Evolutionary conservation across 2,888 invertebrate genomes (phyloP).

Genomic region (Eugnorisma glareosa): DNA sequence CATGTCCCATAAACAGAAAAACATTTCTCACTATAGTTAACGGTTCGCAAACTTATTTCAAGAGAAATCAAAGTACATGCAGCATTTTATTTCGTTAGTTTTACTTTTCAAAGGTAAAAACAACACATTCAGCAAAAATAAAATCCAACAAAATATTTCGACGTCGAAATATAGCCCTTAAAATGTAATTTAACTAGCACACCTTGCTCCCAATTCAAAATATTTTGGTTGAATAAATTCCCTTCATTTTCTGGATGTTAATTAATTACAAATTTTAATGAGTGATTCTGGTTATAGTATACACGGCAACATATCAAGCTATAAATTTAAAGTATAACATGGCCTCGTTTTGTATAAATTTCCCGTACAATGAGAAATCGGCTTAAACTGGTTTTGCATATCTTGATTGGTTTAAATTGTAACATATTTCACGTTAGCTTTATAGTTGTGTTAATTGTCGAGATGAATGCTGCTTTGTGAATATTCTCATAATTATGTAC

Average conservation of each 20-base stretch:
- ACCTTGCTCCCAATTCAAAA: slow-evolving; percentile 29
- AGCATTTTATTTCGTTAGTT: neutral
- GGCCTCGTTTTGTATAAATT: no score
- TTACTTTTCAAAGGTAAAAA: slow-evolving; percentile 5
- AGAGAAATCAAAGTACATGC: slow-evolving; percentile 14
- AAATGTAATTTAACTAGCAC: slow-evolving; percentile 4
- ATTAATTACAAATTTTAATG: slow-evolving; percentile 5
- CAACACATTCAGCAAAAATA: neutral
- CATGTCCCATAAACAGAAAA: neutral
- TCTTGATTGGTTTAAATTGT: neutral
- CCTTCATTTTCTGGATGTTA: slow-evolving; percentile 25
- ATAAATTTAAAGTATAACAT: no score
- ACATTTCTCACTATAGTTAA: neutral
- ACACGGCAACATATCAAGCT: no score
- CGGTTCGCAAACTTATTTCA: neutral
- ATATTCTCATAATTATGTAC: neutral
- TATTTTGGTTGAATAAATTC: slow-evolving; percentile 44
- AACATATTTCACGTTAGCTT: neutral
- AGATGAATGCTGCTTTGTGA: neutral
- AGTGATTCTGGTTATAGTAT: slow-evolving; percentile 3
- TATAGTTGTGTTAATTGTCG: neutral
- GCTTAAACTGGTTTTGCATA: no score
- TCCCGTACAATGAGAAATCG: no score
- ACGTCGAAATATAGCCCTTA: neutral
- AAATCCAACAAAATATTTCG: neutral